Evolutionary conservation across 2,113 vertebrate genomes (phyloP).

Genomic region (Phodopus roborovskii): DNA sequence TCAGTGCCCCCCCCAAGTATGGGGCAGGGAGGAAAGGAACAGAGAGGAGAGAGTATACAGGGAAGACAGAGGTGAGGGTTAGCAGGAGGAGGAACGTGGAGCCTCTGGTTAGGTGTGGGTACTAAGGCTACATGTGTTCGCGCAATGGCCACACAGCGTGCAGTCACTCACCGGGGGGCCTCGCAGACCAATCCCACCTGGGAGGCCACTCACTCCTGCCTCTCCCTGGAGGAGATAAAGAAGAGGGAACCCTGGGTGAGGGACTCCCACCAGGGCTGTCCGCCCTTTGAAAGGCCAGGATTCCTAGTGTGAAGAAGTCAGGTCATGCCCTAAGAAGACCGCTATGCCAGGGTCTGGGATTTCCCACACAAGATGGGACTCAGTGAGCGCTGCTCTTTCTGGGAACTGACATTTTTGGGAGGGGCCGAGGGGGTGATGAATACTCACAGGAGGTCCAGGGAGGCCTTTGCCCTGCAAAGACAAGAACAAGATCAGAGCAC

Average conservation of each 20-base stretch:
- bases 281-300: not conserved
- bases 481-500: constrained; percentile 73
- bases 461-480: constrained; percentile 95
- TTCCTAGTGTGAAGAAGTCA: fast-evolving
- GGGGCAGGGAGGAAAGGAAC: fast-evolving
- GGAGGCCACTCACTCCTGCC: constrained; percentile 93
- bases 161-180: constrained; percentile 91
- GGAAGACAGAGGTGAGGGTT: fast-evolving
- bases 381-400: not conserved
- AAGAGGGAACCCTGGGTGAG: not conserved
- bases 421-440: fast-evolving
- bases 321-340: not conserved
- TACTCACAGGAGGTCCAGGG: constrained; percentile 95
- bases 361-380: not conserved
- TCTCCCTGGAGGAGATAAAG: constrained; percentile 88
- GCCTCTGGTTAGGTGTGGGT: not conserved
- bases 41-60: not conserved
- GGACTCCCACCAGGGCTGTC: not conserved
- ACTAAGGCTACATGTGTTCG: not conserved
- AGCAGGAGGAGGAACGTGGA: too few relatives aligned
- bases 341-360: not conserved
- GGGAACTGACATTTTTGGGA: not conserved
- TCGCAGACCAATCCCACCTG: constrained; percentile 92
- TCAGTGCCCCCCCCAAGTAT: not conserved
- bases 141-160: not conserved